phyloP scores from a whole-genome alignment of 2,888 invertebrate species.

The Platerodrilus igneus region DNA sequence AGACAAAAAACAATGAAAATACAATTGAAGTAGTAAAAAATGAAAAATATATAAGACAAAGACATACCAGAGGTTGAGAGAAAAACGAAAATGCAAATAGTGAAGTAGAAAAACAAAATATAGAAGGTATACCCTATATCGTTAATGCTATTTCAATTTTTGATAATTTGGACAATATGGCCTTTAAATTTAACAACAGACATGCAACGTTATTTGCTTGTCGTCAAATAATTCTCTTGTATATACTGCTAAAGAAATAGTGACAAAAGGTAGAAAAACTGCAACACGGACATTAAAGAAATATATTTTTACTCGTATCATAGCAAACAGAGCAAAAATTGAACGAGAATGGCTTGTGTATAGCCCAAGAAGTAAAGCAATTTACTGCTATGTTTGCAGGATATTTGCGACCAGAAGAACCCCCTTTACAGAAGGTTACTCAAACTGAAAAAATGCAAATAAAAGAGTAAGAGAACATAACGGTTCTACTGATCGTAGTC shows the following conservation, averaged over 20 bases:
- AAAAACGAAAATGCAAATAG: no score
- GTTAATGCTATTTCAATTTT: no score
- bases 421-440: slow-evolving; percentile 1
- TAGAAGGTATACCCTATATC: no score
- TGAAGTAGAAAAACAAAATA: no score
- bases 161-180: not conserved
- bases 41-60: no score
- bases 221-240: slow-evolving; percentile 1
- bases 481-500: not conserved
- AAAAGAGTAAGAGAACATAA: slow-evolving; percentile 1
- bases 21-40: no score
- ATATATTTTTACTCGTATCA: not conserved
- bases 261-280: not conserved
- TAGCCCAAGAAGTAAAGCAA: not conserved
- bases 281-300: not conserved
- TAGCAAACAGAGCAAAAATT: slow-evolving; percentile 1
- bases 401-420: not conserved
- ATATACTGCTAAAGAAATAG: slow-evolving; percentile 1
- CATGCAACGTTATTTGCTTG: not conserved
- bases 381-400: slow-evolving; percentile 2
- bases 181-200: not conserved
- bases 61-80: no score
- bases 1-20: no score
- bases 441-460: slow-evolving; percentile 1
- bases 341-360: not conserved